phyloP scores from a whole-genome alignment of 1,140 invertebrate species.

The Mizuhopecten yessoensis region DNA sequence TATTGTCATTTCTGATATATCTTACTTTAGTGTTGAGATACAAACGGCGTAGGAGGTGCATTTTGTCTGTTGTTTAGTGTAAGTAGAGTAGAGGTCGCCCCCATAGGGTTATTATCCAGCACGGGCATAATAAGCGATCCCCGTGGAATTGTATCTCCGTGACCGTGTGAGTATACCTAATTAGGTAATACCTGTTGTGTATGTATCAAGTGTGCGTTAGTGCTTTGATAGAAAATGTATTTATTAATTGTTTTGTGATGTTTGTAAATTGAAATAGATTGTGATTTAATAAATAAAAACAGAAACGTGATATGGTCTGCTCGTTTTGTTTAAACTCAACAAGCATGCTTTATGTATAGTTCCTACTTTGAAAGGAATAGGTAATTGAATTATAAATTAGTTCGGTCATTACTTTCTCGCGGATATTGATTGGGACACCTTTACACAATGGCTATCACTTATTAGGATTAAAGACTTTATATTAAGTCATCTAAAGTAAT shows the following conservation, averaged over 20 bases:
- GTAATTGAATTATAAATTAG: too few species aligned
- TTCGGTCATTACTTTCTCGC: too few species aligned
- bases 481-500: too few species aligned
- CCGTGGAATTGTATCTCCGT: background rate
- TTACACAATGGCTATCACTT: too few species aligned
- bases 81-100: background rate
- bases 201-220: background rate
- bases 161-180: background rate
- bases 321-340: background rate
- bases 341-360: too few species aligned
- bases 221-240: slow-evolving; percentile 17
- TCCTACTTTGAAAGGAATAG: too few species aligned
- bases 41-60: background rate
- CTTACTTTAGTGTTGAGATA: background rate
- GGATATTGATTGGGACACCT: too few species aligned
- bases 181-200: background rate
- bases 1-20: background rate
- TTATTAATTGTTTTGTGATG: background rate
- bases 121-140: background rate
- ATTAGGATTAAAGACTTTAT: too few species aligned
- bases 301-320: background rate
- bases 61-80: background rate
- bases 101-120: background rate
- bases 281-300: slow-evolving; percentile 19
- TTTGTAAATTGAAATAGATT: slow-evolving; percentile 27